A percentile compares a stretch with the other conserved stretches of the same genome.
phyloP scores from a whole-genome alignment of 2,888 invertebrate genomes.

The Harpalus rubripes region DNA sequence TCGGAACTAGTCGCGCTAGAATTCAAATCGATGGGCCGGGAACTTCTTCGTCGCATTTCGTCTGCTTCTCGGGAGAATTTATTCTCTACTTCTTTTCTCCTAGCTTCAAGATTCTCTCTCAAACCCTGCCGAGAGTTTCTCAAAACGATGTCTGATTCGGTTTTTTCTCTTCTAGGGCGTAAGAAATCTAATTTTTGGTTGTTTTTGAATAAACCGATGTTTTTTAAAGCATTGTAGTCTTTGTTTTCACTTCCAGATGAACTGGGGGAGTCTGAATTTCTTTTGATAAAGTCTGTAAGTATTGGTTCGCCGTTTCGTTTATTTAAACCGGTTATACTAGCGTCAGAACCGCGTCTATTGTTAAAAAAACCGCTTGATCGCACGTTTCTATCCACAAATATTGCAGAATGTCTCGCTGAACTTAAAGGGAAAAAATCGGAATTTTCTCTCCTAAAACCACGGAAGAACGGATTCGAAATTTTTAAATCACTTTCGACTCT shows the following conservation, averaged over 20 bases:
- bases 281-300: slow-evolving; percentile 84
- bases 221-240: slow-evolving; percentile 72
- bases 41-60: slow-evolving; percentile 77
- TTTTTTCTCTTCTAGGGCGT: slow-evolving; percentile 90
- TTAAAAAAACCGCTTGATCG: slow-evolving; percentile 86
- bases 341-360: slow-evolving; percentile 81
- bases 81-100: slow-evolving; percentile 77
- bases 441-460: slow-evolving; percentile 90
- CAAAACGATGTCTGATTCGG: slow-evolving; percentile 92
- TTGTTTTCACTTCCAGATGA: slow-evolving; percentile 77
- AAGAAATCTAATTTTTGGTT: slow-evolving; percentile 77
- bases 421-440: slow-evolving; percentile 90
- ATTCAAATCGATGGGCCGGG: slow-evolving; percentile 76
- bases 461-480: slow-evolving; percentile 85
- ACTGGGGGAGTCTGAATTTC: slow-evolving; percentile 78
- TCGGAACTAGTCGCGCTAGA: slow-evolving; percentile 73
- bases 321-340: slow-evolving; percentile 76
- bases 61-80: slow-evolving; percentile 77
- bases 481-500: slow-evolving; percentile 87
- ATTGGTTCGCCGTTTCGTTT: slow-evolving; percentile 84
- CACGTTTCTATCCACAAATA: slow-evolving; percentile 79
- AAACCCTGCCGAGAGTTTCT: slow-evolving; percentile 81
- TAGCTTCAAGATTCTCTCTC: slow-evolving; percentile 77
- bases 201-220: slow-evolving; percentile 69
- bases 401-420: slow-evolving; percentile 87